Evolutionary conservation across 2,113 vertebrate species (phyloP).

Genomic region (Brachionichthys hirsutus): DNA sequence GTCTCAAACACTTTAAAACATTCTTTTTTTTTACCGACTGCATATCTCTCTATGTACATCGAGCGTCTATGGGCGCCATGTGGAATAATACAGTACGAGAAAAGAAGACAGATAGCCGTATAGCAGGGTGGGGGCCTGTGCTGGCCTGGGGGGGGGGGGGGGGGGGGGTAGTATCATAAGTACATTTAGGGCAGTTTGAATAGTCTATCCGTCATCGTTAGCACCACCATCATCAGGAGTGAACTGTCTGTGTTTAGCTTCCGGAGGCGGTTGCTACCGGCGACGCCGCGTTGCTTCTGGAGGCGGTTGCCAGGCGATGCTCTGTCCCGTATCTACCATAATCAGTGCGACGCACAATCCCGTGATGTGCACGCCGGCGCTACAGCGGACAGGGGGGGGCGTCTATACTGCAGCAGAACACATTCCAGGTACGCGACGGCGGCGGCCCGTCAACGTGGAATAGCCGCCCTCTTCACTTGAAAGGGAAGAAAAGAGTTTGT

Average conservation of each 20-base stretch:
- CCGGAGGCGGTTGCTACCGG: constrained; percentile 7
- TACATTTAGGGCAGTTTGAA: constrained; percentile 58
- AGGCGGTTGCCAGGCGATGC: constrained; percentile 22
- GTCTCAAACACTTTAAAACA: constrained; percentile 62
- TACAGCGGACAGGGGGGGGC: constrained; percentile 23
- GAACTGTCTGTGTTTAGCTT: constrained; percentile 10
- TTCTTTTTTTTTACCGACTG: constrained; percentile 46
- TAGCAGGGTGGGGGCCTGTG: constrained; percentile 31
- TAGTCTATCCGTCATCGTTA: constrained; percentile 45
- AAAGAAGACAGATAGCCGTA: constrained; percentile 33
- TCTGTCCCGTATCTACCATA: constrained; percentile 31
- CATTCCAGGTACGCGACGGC: constrained; percentile 58
- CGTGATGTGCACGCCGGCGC: constrained; percentile 34
- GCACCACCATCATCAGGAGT: constrained; percentile 41
- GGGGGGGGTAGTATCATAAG: constrained; percentile 29
- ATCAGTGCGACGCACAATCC: constrained; percentile 20
- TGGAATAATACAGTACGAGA: constrained; percentile 60
- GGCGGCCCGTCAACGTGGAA: constrained; percentile 35
- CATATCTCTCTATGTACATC: constrained; percentile 71
- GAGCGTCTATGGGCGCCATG: constrained; percentile 52
- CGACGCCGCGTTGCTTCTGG: constrained; percentile 15
- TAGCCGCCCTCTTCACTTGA: constrained; percentile 34
- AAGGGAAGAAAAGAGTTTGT: constrained; percentile 45
- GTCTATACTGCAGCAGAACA: constrained; percentile 57
- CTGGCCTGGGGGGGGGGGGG: constrained; percentile 30